Evolutionary conservation across 2,888 invertebrate genomes (phyloP).

Genomic region (Stenodema calcarata): DNA sequence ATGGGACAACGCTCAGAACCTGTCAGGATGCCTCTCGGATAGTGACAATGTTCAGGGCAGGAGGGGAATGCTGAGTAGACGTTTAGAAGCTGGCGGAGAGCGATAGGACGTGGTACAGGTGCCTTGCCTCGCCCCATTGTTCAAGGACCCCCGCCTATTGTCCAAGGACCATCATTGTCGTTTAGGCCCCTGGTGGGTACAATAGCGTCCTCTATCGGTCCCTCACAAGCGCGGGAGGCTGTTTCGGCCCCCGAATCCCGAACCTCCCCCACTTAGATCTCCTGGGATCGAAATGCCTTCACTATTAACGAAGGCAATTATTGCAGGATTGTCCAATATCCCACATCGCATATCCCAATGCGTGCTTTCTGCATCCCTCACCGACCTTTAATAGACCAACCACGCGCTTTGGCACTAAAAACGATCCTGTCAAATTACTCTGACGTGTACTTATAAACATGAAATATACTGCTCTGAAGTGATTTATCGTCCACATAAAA

Average conservation of each 20-base stretch:
- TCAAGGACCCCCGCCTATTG: neutral
- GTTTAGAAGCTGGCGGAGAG: neutral
- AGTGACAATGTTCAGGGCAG: neutral
- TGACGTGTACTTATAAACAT: no score
- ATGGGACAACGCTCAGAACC: neutral
- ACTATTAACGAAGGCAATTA: slow-evolving; percentile 5
- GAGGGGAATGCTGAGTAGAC: neutral
- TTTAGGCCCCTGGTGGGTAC: neutral
- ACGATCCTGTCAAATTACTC: no score
- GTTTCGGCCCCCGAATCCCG: neutral
- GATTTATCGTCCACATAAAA: no score
- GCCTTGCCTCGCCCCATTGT: slow-evolving; percentile 15
- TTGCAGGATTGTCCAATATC: neutral
- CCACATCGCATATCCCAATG: neutral
- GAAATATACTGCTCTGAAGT: no score
- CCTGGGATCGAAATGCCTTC: neutral
- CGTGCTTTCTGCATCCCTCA: neutral
- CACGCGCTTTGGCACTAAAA: no score
- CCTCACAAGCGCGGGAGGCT: neutral
- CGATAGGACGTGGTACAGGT: slow-evolving; percentile 22
- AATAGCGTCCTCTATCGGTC: slow-evolving; percentile 13
- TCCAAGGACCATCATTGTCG: neutral
- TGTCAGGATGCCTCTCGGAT: neutral
- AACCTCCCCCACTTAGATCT: neutral
- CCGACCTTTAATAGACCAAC: neutral